phyloP scores from a whole-genome alignment of 2,888 invertebrate species.

The Danaus chrysippus region DNA sequence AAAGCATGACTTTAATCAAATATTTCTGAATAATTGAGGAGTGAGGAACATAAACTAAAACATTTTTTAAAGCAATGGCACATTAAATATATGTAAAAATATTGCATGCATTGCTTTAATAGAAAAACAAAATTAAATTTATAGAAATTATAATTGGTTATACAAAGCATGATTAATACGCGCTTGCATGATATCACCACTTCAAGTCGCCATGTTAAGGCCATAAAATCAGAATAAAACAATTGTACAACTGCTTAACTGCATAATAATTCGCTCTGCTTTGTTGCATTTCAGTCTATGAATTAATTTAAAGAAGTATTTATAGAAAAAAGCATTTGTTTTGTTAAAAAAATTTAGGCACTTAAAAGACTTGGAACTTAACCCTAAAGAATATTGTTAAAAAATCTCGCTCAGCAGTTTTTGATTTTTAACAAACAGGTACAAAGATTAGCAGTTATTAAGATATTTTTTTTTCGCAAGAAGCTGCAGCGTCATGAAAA shows the following conservation, averaged over 20 bases:
- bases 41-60: too few relatives aligned
- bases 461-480: too few relatives aligned
- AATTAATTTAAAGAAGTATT: background rate
- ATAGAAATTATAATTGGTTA: background rate
- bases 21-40: too few relatives aligned
- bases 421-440: background rate
- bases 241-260: background rate
- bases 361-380: too few relatives aligned
- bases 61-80: too few relatives aligned
- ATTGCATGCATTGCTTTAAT: too few relatives aligned
- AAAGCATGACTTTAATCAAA: too few relatives aligned
- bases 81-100: too few relatives aligned
- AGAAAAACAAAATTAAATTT: background rate
- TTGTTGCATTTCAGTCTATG: background rate
- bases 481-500: too few relatives aligned
- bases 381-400: background rate
- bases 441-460: background rate
- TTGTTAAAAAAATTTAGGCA: too few relatives aligned
- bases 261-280: conserved; percentile 5
- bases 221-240: conserved; percentile 5
- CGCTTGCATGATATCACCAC: background rate
- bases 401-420: conserved; percentile 7
- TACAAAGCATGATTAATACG: background rate
- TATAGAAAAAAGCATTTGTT: too few relatives aligned
- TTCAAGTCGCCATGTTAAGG: background rate